Conservation (phyloP, 2,797 vertebrate species). For the Valencia hispanica region DNA sequence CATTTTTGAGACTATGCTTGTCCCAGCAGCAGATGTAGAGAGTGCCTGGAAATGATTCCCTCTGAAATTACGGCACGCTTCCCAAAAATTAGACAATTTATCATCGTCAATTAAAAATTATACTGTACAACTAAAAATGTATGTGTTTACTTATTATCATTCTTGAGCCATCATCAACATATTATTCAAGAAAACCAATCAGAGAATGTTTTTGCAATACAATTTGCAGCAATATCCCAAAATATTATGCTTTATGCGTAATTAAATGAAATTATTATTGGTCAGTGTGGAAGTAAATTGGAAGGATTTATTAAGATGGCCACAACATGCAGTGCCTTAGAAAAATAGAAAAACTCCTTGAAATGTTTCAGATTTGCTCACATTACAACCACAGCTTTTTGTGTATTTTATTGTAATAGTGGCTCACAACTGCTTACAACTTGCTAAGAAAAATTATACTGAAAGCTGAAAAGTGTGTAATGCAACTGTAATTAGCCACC, state of each 20-base stretch:
- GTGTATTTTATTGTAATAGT: background rate
- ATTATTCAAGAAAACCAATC: conserved; percentile 3
- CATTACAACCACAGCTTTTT: background rate
- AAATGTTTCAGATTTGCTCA: background rate
- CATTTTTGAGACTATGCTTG: conserved; percentile 38
- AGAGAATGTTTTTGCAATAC: background rate
- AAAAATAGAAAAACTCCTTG: background rate
- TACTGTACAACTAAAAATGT: background rate
- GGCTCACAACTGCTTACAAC: too few relatives aligned
- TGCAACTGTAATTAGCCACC: background rate
- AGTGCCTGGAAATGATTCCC: conserved; percentile 9
- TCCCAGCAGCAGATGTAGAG: conserved; percentile 41
- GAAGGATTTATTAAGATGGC: background rate
- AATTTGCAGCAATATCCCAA: background rate
- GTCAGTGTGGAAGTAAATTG: conserved; percentile 2
- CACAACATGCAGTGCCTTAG: background rate
- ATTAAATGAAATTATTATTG: background rate
- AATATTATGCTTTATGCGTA: background rate
- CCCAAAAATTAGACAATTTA: conserved; percentile 8
- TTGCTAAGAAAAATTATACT: background rate
- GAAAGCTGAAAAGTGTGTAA: background rate
- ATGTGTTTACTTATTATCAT: conserved; percentile 2
- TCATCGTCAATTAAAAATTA: conserved; percentile 3
- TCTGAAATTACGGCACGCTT: conserved; percentile 6
- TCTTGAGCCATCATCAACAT: conserved; percentile 5